A percentile compares a stretch with the other conserved stretches of the same genome.
phyloP scores from a whole-genome alignment of 1,140 invertebrate species.

The Amphibalanus amphitrite region DNA sequence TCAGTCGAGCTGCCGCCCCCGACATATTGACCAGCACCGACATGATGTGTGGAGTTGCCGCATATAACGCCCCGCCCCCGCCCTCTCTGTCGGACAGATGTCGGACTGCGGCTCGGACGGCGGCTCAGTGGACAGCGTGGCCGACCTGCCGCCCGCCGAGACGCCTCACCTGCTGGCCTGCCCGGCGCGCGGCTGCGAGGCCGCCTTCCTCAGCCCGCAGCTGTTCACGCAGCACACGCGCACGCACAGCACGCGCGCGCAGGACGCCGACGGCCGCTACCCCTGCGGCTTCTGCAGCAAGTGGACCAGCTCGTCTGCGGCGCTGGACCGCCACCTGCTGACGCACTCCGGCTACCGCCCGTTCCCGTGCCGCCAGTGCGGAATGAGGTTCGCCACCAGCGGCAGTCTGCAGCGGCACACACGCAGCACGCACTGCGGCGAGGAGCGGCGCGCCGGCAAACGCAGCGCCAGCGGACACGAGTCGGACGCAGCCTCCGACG shows the following conservation, averaged over 20 bases:
- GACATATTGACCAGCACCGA: too few relatives aligned
- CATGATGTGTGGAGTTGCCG: too few relatives aligned
- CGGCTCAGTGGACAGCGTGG: too few relatives aligned
- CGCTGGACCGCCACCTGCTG: conserved; percentile 52
- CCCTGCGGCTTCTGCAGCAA: conserved; percentile 34
- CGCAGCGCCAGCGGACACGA: conserved; percentile 14
- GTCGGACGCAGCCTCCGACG: conserved; percentile 27
- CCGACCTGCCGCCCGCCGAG: too few relatives aligned
- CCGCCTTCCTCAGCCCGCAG: conserved; percentile 37
- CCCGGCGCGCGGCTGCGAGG: conserved; percentile 33
- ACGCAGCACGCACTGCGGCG: conserved; percentile 33
- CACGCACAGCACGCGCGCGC: conserved; percentile 37
- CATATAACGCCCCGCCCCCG: too few relatives aligned
- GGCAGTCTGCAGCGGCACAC: conserved; percentile 75
- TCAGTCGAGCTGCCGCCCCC: too few relatives aligned
- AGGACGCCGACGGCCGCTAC: conserved; percentile 22
- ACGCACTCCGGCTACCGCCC: conserved; percentile 55
- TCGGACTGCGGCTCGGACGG: too few relatives aligned
- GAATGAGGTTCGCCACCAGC: conserved; percentile 68
- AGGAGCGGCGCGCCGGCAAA: conserved; percentile 26
- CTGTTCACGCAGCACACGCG: conserved; percentile 50
- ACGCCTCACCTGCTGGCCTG: too few relatives aligned
- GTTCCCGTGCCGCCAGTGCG: conserved; percentile 57
- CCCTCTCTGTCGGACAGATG: too few relatives aligned
- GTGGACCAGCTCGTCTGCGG: conserved; percentile 51